Evolutionary conservation across 2,888 invertebrate species (phyloP).

Genomic region (Eupithecia tripunctaria): DNA sequence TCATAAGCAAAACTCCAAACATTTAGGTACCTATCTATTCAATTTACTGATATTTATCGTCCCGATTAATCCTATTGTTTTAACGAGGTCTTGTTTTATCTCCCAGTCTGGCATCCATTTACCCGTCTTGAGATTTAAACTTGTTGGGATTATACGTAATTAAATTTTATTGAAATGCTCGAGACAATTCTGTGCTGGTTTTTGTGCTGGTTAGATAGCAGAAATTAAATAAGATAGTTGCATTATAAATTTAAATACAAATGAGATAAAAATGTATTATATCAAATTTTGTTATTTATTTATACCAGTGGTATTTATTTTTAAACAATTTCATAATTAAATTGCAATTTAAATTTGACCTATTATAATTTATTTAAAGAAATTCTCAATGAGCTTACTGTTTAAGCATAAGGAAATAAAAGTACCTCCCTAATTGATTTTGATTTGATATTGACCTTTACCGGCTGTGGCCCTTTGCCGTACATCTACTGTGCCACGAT

Average conservation of each 20-base stretch:
- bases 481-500: neutral
- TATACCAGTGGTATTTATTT: neutral
- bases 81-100: slow-evolving; percentile 22
- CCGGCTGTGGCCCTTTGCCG: neutral
- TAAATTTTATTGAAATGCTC: neutral
- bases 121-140: slow-evolving; percentile 13
- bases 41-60: slow-evolving; percentile 32
- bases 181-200: neutral
- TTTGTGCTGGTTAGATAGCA: neutral
- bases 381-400: neutral
- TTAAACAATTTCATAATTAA: neutral
- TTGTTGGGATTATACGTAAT: slow-evolving; percentile 14
- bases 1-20: slow-evolving; percentile 17
- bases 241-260: neutral
- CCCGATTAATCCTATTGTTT: slow-evolving; percentile 26
- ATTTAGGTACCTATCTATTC: slow-evolving; percentile 31
- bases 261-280: neutral
- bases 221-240: neutral
- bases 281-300: neutral
- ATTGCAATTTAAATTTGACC: neutral
- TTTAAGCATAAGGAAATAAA: neutral
- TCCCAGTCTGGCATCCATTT: slow-evolving; percentile 21
- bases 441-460: neutral
- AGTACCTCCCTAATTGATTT: neutral
- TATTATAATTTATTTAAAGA: no score